These are phyloP conservation scores for mouse (Mus musculus) DNA, from an alignment of 2,113 vertebrate genomes.

Conservation along the genomic window GRCm39 chr16:54209001-54209500, in stretches of 20 bases:
- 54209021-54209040: neutral
- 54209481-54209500: constrained; percentile 2
- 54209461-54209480: neutral
- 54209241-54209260: neutral
- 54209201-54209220: neutral
- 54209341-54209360: neutral
- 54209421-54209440: neutral
- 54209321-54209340: neutral
- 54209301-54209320: neutral
- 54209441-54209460: neutral
- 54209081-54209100: neutral
- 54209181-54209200: neutral
- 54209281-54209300: neutral
- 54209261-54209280: neutral
- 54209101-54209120: neutral
- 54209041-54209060: neutral
- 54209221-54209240: neutral
- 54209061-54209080: neutral
- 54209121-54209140: neutral
- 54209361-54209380: neutral
- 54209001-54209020: neutral
- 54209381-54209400: neutral
- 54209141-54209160: neutral
- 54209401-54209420: neutral
- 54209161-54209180: neutral